Conservation (phyloP, 1,140 invertebrate genomes). For the Anoplophora glabripennis region DNA sequence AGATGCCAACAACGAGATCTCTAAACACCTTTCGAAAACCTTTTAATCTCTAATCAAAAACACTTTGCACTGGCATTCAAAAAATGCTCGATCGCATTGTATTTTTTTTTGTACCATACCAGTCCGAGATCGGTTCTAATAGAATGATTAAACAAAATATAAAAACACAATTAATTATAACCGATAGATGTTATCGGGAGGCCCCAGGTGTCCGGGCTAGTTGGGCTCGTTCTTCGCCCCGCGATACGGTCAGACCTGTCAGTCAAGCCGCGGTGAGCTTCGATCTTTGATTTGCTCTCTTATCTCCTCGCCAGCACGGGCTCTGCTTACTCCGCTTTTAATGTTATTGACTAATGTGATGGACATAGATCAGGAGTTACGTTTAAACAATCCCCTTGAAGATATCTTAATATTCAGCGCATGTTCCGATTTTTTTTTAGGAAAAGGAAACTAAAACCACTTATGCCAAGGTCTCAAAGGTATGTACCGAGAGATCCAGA, state of each 20-base stretch:
- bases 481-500: too few species aligned
- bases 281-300: conserved; percentile 23
- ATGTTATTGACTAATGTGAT: too few species aligned
- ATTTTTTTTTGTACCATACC: conserved; percentile 17
- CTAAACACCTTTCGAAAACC: conserved; percentile 14
- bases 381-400: too few species aligned
- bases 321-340: conserved; percentile 11
- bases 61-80: conserved; percentile 33
- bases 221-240: conserved; percentile 1
- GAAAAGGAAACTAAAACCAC: too few species aligned
- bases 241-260: conserved; percentile 16
- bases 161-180: conserved; percentile 49
- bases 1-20: conserved; percentile 1
- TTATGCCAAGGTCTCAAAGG: too few species aligned
- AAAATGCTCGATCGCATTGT: conserved; percentile 23
- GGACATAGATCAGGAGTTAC: too few species aligned
- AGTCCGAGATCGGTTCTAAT: conserved; percentile 43
- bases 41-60: conserved; percentile 33
- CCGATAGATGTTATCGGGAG: conserved; percentile 44
- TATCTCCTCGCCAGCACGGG: conserved; percentile 19
- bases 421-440: too few species aligned
- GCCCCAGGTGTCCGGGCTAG: conserved; percentile 38
- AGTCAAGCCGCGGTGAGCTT: conserved; percentile 25
- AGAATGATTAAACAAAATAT: conserved; percentile 50
- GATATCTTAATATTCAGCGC: too few species aligned